phyloP scores from a whole-genome alignment of 1,140 invertebrate species.

The Mylabris phalerata region DNA sequence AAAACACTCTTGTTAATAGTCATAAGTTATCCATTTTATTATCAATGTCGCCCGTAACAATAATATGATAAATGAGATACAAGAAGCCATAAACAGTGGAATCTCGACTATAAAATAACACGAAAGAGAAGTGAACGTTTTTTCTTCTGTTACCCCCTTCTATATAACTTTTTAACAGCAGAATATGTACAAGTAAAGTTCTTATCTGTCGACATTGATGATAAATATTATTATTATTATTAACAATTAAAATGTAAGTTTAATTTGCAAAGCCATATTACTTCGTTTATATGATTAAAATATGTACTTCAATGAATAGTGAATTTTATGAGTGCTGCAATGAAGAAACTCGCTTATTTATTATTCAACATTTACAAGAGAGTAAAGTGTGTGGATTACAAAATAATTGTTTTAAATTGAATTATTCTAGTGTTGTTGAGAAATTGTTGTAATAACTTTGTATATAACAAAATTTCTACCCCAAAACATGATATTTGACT shows the following conservation, averaged over 20 bases:
- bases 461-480: too few species aligned
- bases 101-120: constrained; percentile 14
- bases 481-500: too few species aligned
- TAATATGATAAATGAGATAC: constrained; percentile 16
- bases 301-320: too few species aligned
- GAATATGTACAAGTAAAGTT: constrained; percentile 1
- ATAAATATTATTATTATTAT: constrained; percentile 13
- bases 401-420: too few species aligned
- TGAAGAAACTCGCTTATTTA: too few species aligned
- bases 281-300: too few species aligned
- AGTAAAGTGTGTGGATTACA: too few species aligned
- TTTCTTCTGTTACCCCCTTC: neutral
- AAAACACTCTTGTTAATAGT: constrained; percentile 13
- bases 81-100: constrained; percentile 15
- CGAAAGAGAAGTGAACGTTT: neutral
- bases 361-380: too few species aligned
- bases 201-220: constrained; percentile 14
- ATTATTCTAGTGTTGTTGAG: too few species aligned
- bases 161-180: too few species aligned
- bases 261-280: constrained; percentile 5
- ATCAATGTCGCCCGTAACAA: constrained; percentile 16
- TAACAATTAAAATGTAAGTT: constrained; percentile 7
- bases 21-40: constrained; percentile 15
- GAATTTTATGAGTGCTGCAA: too few species aligned
- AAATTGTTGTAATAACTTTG: too few species aligned